Base-by-base conservation (phyloP, 2,888 invertebrate genomes). In the Glaucopsyche alexis region DNA sequence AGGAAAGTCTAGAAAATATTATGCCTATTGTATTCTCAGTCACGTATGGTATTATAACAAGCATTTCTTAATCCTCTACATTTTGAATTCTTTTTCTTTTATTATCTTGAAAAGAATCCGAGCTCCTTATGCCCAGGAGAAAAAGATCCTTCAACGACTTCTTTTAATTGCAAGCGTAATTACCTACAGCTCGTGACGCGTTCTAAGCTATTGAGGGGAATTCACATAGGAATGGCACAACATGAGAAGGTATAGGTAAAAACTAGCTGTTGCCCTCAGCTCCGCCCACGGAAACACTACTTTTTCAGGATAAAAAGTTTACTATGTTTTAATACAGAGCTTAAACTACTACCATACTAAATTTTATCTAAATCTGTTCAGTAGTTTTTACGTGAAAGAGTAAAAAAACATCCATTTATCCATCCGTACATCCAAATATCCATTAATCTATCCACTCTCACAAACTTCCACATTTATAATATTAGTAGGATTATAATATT, bases 91-190 rank as follows among this genome's bases (percentile, higher is more conserved):
- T 38, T 60, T 60, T 19, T 60, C 60, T 60, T 11, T 47, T 47
- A 47, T 47, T 47, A 47, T 13, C 13, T 47, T 13, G 47, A 29
- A 29, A 19, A 55, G 16, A 11, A 55, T 55, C 55, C 6, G 55
- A 55, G 60, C 60, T 60, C 4, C 60, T 29, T 52, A 9, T 52
- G 19, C 38, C 7, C 60, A 38, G 29, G 38, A 38, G 60, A 60
- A 60, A 38, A 60, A 29, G 60, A 29, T 29, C 29, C 60, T 60
- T 60, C 60, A 60, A 38, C 19, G 55, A 19, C 60, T 29, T 60
- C 60, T 60, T 60, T 60, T 60, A 60, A 60, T 38, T 38, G 60
- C 29, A 38, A 38, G 60, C 29, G 60, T 38, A 60, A 60, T 60
- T 29, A 60, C 29, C 29, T 29, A 29, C 60, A 14, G 14, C 60